These are phyloP conservation scores for Gerosis bhagava DNA, from an alignment of 2,888 invertebrate genomes.

Conservation along the genomic window DNA sequence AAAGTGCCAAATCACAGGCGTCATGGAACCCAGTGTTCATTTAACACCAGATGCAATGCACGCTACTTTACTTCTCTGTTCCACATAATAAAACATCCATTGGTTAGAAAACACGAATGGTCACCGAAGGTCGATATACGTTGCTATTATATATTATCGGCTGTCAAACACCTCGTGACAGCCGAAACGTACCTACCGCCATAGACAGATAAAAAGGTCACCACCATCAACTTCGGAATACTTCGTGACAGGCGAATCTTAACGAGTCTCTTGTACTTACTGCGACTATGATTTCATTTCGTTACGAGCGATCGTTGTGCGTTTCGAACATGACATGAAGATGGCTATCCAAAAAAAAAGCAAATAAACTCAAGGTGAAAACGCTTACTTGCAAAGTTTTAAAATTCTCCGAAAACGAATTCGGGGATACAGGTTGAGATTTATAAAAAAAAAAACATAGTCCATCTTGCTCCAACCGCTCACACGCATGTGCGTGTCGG, in stretches of 20 bases:
- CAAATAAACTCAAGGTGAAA: slow-evolving; percentile 13
- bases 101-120: no score
- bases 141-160: no score
- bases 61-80: no score
- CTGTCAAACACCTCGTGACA: no score
- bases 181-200: no score
- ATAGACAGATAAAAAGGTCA: no score
- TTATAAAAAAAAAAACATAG: slow-evolving; percentile 30
- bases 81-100: no score
- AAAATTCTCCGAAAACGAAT: slow-evolving; percentile 9
- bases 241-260: slow-evolving; percentile 13
- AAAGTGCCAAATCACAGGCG: no score
- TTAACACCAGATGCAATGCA: no score
- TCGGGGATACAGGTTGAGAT: slow-evolving; percentile 19
- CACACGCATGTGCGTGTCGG: slow-evolving; percentile 31
- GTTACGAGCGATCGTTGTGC: background rate
- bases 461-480: slow-evolving; percentile 18
- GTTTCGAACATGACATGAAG: background rate
- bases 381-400: slow-evolving; percentile 1
- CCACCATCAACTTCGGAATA: no score
- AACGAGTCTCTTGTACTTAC: slow-evolving; percentile 11
- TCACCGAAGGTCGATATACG: no score
- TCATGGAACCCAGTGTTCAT: no score
- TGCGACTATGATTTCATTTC: slow-evolving; percentile 1
- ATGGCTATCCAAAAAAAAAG: background rate